phyloP scores from a whole-genome alignment of 2,888 invertebrate species.

The Flexamia atlantica region DNA sequence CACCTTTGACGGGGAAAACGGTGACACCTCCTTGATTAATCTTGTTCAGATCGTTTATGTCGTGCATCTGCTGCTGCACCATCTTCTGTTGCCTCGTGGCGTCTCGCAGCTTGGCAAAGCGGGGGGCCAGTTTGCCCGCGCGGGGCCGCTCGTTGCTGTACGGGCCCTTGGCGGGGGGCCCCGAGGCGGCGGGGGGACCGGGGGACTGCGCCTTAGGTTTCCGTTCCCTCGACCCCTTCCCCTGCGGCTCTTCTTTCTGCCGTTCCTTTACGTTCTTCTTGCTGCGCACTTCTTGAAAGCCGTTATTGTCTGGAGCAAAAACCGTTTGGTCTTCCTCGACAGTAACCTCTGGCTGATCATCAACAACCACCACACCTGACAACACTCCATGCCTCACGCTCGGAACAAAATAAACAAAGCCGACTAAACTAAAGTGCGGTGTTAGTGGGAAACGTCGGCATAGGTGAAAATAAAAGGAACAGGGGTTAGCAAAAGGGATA shows the following conservation, averaged over 20 bases:
- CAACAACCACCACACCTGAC: slow-evolving; percentile 76
- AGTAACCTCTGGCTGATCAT: slow-evolving; percentile 76
- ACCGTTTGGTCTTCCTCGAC: slow-evolving; percentile 72
- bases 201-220: slow-evolving; percentile 33
- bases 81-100: slow-evolving; percentile 72
- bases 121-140: slow-evolving; percentile 82
- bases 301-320: slow-evolving; percentile 77
- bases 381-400: slow-evolving; percentile 68
- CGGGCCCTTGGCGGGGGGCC: slow-evolving; percentile 39
- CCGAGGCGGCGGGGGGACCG: background rate
- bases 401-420: slow-evolving; percentile 67
- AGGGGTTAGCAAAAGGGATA: slow-evolving; percentile 3
- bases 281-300: slow-evolving; percentile 91
- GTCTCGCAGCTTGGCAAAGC: slow-evolving; percentile 87
- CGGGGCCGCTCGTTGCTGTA: slow-evolving; percentile 58
- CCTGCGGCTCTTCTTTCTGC: slow-evolving; percentile 65
- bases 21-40: slow-evolving; percentile 70
- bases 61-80: slow-evolving; percentile 72
- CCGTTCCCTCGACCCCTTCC: slow-evolving; percentile 71
- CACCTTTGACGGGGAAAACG: slow-evolving; percentile 71
- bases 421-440: slow-evolving; percentile 54
- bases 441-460: slow-evolving; percentile 35
- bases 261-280: slow-evolving; percentile 85
- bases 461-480: background rate
- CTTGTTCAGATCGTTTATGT: slow-evolving; percentile 71